phyloP scores from a whole-genome alignment of 2,888 invertebrate genomes.

The Labia minor region DNA sequence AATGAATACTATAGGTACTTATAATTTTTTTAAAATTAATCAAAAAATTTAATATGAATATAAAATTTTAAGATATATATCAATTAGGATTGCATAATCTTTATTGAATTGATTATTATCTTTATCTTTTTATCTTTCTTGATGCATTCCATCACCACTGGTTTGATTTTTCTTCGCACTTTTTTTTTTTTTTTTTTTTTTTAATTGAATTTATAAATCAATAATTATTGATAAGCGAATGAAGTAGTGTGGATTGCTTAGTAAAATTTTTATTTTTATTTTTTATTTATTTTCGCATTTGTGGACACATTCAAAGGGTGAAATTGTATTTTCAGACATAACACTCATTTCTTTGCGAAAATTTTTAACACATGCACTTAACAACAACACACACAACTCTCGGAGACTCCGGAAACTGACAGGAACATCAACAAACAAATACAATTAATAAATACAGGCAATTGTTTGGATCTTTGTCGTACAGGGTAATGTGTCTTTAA shows the following conservation, averaged over 20 bases:
- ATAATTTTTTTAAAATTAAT: no score
- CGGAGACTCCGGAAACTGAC: background rate
- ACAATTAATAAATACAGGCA: no score
- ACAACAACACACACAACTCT: background rate
- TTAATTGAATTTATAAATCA: no score
- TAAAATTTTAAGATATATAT: no score
- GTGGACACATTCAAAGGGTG: background rate
- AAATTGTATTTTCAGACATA: background rate
- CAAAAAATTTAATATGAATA: no score
- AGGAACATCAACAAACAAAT: background rate
- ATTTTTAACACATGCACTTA: background rate
- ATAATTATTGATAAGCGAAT: slow-evolving; percentile 34
- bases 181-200: slow-evolving; percentile 19
- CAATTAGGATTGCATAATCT: background rate
- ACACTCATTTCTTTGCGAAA: no score
- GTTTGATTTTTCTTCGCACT: slow-evolving; percentile 18
- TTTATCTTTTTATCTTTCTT: no score
- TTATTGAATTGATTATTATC: slow-evolving; percentile 4
- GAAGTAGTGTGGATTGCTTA: background rate
- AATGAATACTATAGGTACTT: no score
- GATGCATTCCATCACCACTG: no score
- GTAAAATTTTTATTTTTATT: background rate
- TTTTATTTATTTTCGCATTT: no score
- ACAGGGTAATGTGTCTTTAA: no score
- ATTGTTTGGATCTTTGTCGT: no score